Evolutionary conservation across 2,797 vertebrate genomes (phyloP).

Genomic region (Artibeus lituratus): DNA sequence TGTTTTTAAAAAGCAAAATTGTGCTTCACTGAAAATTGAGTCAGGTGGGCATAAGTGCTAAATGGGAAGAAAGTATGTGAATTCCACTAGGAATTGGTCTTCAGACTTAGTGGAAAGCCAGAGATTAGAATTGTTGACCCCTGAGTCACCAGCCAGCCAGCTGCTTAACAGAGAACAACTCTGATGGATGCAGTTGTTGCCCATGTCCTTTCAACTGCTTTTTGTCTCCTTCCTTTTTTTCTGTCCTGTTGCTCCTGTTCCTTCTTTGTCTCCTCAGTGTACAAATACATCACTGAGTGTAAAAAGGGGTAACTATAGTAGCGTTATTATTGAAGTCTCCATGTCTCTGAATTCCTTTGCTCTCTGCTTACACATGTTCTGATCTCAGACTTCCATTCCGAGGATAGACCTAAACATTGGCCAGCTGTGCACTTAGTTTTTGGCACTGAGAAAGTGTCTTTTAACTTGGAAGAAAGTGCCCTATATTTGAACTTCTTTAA

Average conservation of each 20-base stretch:
- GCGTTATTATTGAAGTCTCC: neutral
- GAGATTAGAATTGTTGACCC: slow-evolving; percentile 49
- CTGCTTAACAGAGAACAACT: slow-evolving; percentile 35
- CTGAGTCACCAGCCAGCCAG: slow-evolving; percentile 13
- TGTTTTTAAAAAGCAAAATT: slow-evolving; percentile 57
- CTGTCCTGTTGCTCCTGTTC: neutral
- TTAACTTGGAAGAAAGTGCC: neutral
- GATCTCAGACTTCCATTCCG: neutral
- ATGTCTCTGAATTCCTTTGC: neutral
- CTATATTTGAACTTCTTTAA: slow-evolving; percentile 18
- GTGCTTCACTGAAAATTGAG: slow-evolving; percentile 7
- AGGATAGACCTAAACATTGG: neutral
- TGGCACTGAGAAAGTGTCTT: slow-evolving; percentile 1
- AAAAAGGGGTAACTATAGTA: neutral
- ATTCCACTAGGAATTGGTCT: slow-evolving; percentile 41
- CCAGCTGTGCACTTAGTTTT: neutral
- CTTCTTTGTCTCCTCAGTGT: neutral
- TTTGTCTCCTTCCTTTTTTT: neutral
- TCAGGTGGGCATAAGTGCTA: slow-evolving; percentile 45
- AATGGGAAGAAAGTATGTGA: slow-evolving; percentile 7
- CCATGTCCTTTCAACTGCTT: slow-evolving; percentile 4
- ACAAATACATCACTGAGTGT: neutral
- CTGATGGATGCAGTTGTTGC: slow-evolving; percentile 35
- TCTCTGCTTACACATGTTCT: neutral
- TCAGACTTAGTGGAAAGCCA: slow-evolving; percentile 37